Evolutionary conservation across 2,888 invertebrate species (phyloP).

Genomic region (Nemoura dubitans): DNA sequence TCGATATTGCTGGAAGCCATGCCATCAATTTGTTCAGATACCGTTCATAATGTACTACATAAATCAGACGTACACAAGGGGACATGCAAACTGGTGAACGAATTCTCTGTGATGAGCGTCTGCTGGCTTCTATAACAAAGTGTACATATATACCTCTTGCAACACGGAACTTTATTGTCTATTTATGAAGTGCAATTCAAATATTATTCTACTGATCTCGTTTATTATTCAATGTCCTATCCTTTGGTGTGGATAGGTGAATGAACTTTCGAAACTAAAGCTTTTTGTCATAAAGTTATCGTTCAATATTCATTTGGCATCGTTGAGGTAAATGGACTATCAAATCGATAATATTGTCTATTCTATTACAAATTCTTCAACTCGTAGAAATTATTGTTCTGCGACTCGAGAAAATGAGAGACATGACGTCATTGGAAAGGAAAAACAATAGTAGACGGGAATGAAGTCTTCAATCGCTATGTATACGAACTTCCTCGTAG

Average conservation of each 20-base stretch:
- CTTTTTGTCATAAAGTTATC: background rate
- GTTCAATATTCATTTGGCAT: background rate
- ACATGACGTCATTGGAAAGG: no score
- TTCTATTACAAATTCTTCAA: background rate
- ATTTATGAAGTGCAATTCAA: background rate
- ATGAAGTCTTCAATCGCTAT: no score
- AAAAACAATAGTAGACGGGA: no score
- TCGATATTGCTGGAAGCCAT: background rate
- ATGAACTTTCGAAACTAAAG: background rate
- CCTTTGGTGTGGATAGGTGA: background rate
- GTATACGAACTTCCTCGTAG: no score
- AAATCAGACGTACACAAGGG: background rate
- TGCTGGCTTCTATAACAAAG: background rate
- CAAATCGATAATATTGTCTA: conserved; percentile 23
- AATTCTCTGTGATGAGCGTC: background rate
- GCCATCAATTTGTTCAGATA: background rate
- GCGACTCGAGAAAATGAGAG: background rate
- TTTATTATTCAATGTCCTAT: background rate
- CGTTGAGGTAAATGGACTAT: background rate
- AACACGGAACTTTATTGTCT: background rate
- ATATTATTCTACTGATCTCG: background rate
- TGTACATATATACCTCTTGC: background rate
- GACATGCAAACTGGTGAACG: background rate
- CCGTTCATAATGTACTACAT: background rate
- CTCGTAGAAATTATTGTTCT: background rate